Percentiles rank a stretch among this genome's conserved stretches.
Conservation (phyloP, 2,797 vertebrate species). For the Schizopygopsis malacanthus region DNA sequence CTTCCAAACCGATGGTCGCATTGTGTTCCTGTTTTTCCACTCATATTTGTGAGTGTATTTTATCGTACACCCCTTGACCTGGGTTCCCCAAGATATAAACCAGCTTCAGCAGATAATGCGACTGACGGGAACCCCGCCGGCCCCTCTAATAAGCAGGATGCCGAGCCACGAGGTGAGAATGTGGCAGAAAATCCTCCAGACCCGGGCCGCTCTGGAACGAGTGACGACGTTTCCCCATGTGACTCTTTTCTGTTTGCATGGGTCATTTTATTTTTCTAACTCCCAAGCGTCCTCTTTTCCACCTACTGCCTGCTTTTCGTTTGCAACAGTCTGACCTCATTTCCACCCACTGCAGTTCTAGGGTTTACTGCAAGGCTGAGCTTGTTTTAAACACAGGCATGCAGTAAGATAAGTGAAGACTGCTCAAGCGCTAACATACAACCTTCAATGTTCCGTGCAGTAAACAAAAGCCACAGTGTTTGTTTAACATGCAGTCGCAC, state of each 20-base stretch:
- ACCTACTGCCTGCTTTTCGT: slow-evolving; percentile 62
- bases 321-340: slow-evolving; percentile 61
- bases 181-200: neutral
- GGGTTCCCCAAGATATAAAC: slow-evolving; percentile 95
- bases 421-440: slow-evolving; percentile 27
- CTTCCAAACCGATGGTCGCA: neutral
- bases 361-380: slow-evolving; percentile 23
- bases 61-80: slow-evolving; percentile 88
- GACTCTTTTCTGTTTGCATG: slow-evolving; percentile 3
- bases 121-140: slow-evolving; percentile 97
- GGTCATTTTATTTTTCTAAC: slow-evolving; percentile 51
- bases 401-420: neutral
- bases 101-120: slow-evolving; percentile 99
- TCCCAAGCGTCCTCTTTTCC: slow-evolving; percentile 34
- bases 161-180: slow-evolving; percentile 98
- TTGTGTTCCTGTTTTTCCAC: neutral
- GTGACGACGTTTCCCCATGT: neutral
- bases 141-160: slow-evolving; percentile 99
- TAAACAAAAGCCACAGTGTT: neutral
- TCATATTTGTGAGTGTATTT: slow-evolving; percentile 25
- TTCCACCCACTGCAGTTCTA: slow-evolving; percentile 59
- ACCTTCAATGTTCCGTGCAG: neutral
- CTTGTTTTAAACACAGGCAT: slow-evolving; percentile 9
- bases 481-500: neutral
- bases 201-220: neutral